Percentiles rank a stretch among this genome's conserved stretches.
phyloP scores from a whole-genome alignment of 30 jellyfish, hydroid and myxozoan genomes.

The Aurelia sp. region DNA sequence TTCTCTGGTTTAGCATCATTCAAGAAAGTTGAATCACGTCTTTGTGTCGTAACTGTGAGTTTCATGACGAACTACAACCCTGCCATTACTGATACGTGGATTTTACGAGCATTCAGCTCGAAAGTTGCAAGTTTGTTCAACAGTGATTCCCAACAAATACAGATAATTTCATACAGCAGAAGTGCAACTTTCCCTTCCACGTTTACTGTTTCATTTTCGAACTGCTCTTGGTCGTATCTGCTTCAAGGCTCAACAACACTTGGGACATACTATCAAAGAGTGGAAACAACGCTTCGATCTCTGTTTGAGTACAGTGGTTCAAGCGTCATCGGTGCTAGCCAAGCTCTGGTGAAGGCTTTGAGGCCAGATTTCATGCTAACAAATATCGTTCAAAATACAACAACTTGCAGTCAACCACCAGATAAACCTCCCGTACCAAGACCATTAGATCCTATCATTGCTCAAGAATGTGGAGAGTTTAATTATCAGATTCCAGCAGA shows the following conservation, averaged over 20 bases:
- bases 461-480: conserved; percentile 75
- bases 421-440: conserved; percentile 58
- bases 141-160: conserved; percentile 31
- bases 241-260: conserved; percentile 16
- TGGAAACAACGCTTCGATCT: conserved; percentile 27
- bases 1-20: conserved; percentile 36
- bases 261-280: conserved; percentile 61
- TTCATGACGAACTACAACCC: conserved; percentile 45
- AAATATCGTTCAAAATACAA: conserved; percentile 21
- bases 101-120: conserved; percentile 44
- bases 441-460: conserved; percentile 23
- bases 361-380: conserved; percentile 66
- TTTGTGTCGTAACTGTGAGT: conserved; percentile 28
- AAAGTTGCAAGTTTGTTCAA: conserved; percentile 24
- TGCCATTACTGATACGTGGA: conserved; percentile 34
- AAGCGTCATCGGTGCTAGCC: conserved; percentile 27
- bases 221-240: conserved; percentile 1
- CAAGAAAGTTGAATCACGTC: neutral
- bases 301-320: conserved; percentile 62
- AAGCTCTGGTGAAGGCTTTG: conserved; percentile 48
- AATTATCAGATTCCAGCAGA: conserved; percentile 67
- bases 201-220: conserved; percentile 9
- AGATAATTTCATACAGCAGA: conserved; percentile 51
- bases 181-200: conserved; percentile 14
- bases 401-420: conserved; percentile 65